A percentile compares a stretch with the other conserved stretches of the same genome.
Conservation (phyloP, 2,113 vertebrate genomes). For the Tangachromis dhanisi region DNA sequence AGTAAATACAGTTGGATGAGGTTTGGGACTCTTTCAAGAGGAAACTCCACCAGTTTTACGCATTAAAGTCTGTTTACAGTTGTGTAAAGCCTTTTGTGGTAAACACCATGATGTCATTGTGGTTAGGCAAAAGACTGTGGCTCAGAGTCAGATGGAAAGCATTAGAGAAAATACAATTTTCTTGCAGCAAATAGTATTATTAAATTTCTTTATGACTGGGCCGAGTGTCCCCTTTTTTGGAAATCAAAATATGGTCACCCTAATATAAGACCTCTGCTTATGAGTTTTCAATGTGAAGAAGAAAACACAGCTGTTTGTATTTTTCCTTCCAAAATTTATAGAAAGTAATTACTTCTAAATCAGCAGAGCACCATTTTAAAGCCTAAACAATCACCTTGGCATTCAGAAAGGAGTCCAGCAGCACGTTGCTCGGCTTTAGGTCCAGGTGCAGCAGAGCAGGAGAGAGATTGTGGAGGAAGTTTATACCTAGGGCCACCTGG, state of each 20-base stretch:
- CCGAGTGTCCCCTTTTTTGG: not conserved
- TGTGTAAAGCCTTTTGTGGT: not conserved
- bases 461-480: slow-evolving; percentile 72
- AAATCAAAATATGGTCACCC: not conserved
- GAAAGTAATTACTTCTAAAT: not conserved
- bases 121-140: not conserved
- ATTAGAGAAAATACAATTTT: not conserved
- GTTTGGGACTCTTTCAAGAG: not conserved
- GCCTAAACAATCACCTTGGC: slow-evolving; percentile 55
- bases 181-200: not conserved
- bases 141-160: not conserved
- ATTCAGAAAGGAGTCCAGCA: slow-evolving; percentile 61
- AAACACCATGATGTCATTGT: not conserved
- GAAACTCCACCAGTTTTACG: not conserved
- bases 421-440: slow-evolving; percentile 75
- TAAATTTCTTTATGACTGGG: not conserved
- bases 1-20: not conserved
- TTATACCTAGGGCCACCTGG: slow-evolving; percentile 77
- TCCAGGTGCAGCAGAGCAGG: slow-evolving; percentile 70
- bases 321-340: not conserved
- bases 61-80: not conserved
- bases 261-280: not conserved
- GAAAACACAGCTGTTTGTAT: not conserved
- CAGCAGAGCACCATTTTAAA: not conserved
- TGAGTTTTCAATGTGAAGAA: not conserved